Conservation (phyloP, 2,888 invertebrate genomes). For the Epistrophe grossulariae region DNA sequence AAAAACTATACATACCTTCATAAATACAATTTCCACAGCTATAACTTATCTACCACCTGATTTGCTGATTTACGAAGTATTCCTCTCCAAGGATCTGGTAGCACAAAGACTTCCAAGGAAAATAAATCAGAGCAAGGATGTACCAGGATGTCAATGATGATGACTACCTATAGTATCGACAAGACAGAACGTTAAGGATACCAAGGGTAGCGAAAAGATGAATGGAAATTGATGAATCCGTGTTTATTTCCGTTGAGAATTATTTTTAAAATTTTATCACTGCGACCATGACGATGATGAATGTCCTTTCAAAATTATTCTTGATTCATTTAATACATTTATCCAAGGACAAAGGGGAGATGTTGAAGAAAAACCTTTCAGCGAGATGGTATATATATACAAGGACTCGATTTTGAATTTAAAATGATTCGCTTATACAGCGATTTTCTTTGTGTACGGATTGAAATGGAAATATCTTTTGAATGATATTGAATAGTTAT, state of each 20-base stretch:
- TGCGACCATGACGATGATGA: conserved; percentile 59
- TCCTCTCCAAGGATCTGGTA: conserved; percentile 54
- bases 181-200: conserved; percentile 52
- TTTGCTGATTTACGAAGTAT: conserved; percentile 70
- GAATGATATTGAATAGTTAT: conserved; percentile 69
- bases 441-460: conserved; percentile 52
- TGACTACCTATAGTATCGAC: conserved; percentile 30
- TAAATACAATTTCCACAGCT: conserved; percentile 32
- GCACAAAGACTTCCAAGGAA: conserved; percentile 53
- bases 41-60: conserved; percentile 65
- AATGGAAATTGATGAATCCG: conserved; percentile 79
- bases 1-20: not conserved
- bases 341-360: conserved; percentile 32
- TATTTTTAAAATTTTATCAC: conserved; percentile 76
- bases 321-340: conserved; percentile 72
- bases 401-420: conserved; percentile 55
- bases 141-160: conserved; percentile 44
- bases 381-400: conserved; percentile 25
- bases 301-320: conserved; percentile 76
- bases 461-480: conserved; percentile 65
- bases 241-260: conserved; percentile 78
- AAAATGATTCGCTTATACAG: conserved; percentile 66
- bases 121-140: conserved; percentile 30
- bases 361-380: conserved; percentile 42
- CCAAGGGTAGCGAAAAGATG: conserved; percentile 70